Evolutionary conservation across 2,888 invertebrate genomes (phyloP).

Genomic region (Asteroscopus sphinx): DNA sequence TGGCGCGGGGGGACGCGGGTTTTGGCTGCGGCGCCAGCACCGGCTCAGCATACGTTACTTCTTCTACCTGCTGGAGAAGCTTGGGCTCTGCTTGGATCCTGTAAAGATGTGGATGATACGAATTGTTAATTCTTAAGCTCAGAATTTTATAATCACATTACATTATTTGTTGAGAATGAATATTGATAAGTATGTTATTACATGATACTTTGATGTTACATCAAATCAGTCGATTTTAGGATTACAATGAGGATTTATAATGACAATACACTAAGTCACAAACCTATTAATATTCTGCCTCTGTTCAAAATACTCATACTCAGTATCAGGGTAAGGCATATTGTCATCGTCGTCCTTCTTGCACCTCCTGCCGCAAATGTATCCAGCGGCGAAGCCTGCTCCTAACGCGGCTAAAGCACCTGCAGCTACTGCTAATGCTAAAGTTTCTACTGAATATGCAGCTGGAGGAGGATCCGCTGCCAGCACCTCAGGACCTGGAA

Average conservation of each 20-base stretch:
- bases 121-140: not conserved
- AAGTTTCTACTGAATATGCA: conserved; percentile 96
- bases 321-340: conserved; percentile 97
- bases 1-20: conserved; percentile 95
- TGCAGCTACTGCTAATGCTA: conserved; percentile 96
- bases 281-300: conserved; percentile 97
- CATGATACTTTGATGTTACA: conserved; percentile 13
- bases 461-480: conserved; percentile 94
- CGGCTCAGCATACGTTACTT: conserved; percentile 97
- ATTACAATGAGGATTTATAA: too few relatives aligned
- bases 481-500: conserved; percentile 94
- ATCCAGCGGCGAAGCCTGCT: conserved; percentile 97
- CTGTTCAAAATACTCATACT: conserved; percentile 98
- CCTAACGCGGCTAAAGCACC: conserved; percentile 97
- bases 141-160: too few relatives aligned
- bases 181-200: not conserved
- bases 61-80: conserved; percentile 95
- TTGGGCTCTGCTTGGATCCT: conserved; percentile 97
- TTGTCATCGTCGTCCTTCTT: conserved; percentile 98
- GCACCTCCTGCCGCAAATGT: conserved; percentile 97
- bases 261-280: conserved; percentile 46
- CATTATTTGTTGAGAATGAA: not conserved
- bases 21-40: conserved; percentile 94
- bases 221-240: too few relatives aligned
- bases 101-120: conserved; percentile 57